Evolutionary conservation across 1,140 invertebrate genomes (phyloP).

Genomic region (fruit fly (Drosophila melanogaster)): Release_6_plus_ISO1_MT NT_033779.5:18510001-18510500

Average conservation of each 20-base stretch:
- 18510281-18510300: background rate
- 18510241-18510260: background rate
- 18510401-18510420: slow-evolving; percentile 19
- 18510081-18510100: slow-evolving; percentile 9
- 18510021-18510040: too few species aligned
- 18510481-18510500: background rate
- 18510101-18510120: background rate
- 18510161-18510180: background rate
- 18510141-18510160: background rate
- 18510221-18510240: slow-evolving; percentile 7
- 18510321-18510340: background rate
- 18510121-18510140: background rate
- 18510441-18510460: slow-evolving; percentile 20
- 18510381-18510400: slow-evolving; percentile 25
- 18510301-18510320: slow-evolving; percentile 1
- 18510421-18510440: slow-evolving; percentile 24
- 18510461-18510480: slow-evolving; percentile 7
- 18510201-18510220: slow-evolving; percentile 4
- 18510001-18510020: background rate
- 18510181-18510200: background rate
- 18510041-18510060: background rate
- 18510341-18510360: slow-evolving; percentile 2
- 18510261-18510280: slow-evolving; percentile 22
- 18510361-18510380: slow-evolving; percentile 20
- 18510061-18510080: slow-evolving; percentile 12